Evolutionary conservation across 2,888 invertebrate species (phyloP).

Genomic region (Cheilosia urbana): DNA sequence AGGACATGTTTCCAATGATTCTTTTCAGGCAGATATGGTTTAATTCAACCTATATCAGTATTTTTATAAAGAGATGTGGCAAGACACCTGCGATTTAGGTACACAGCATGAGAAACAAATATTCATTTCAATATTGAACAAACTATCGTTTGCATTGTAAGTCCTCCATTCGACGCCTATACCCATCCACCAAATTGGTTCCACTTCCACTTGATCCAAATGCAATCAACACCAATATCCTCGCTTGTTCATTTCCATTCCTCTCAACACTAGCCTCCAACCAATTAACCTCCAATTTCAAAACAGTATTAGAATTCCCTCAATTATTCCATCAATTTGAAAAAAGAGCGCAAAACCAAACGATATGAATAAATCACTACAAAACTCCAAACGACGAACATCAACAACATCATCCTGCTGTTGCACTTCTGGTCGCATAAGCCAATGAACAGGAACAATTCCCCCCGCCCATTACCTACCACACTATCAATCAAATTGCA

Average conservation of each 20-base stretch:
- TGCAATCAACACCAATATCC: background rate
- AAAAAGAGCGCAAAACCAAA: conserved; percentile 75
- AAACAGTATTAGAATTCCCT: conserved; percentile 80
- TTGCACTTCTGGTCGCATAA: conserved; percentile 44
- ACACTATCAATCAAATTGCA: conserved; percentile 71
- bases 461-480: conserved; percentile 36
- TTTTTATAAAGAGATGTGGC: too few relatives aligned
- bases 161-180: too few relatives aligned
- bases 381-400: conserved; percentile 22
- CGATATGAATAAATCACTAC: conserved; percentile 65
- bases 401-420: background rate
- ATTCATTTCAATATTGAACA: too few relatives aligned
- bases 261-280: conserved; percentile 13
- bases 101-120: too few relatives aligned
- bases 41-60: too few relatives aligned
- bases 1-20: too few relatives aligned
- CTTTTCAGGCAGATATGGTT: too few relatives aligned
- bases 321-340: conserved; percentile 82
- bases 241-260: background rate
- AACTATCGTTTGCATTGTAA: too few relatives aligned
- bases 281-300: conserved; percentile 68
- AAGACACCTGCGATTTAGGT: too few relatives aligned
- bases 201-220: too few relatives aligned
- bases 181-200: too few relatives aligned
- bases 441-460: conserved; percentile 4